phyloP scores from a whole-genome alignment of 2,113 vertebrate genomes.

The Scomber japonicus region DNA sequence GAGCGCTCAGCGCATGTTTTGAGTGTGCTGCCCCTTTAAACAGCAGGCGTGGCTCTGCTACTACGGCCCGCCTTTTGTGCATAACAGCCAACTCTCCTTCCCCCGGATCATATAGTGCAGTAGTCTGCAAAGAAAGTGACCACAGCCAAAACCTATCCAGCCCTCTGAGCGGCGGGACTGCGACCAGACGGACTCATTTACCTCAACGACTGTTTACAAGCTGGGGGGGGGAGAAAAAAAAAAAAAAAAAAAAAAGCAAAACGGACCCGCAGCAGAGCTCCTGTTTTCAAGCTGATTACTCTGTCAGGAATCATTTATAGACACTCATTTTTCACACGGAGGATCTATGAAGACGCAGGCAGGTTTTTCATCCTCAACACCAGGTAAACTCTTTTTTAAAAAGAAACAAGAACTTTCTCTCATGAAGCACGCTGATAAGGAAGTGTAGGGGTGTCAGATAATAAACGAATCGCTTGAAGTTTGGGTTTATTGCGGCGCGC shows the following conservation, averaged over 20 bases:
- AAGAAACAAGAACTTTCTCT: neutral
- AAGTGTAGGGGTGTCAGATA: neutral
- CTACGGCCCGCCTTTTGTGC: conserved; percentile 78
- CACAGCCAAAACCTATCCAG: conserved; percentile 47
- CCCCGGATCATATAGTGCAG: conserved; percentile 74
- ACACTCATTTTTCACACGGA: conserved; percentile 36
- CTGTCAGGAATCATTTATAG: conserved; percentile 4
- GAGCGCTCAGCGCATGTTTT: conserved; percentile 3
- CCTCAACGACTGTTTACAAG: conserved; percentile 11
- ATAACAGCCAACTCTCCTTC: conserved; percentile 62
- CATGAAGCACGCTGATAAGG: too few relatives aligned
- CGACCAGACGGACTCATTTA: conserved; percentile 36
- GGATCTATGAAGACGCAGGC: conserved; percentile 73
- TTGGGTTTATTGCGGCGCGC: neutral
- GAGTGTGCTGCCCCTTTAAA: conserved; percentile 80
- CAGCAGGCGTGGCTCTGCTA: conserved; percentile 73
- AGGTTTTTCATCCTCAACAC: conserved; percentile 41
- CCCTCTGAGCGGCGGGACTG: conserved; percentile 17
- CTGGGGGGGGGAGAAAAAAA: neutral
- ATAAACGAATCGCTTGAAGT: neutral
- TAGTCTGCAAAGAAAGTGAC: conserved; percentile 70
- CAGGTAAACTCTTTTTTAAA: conserved; percentile 53
- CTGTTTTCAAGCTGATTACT: neutral
- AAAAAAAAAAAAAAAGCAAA: neutral
- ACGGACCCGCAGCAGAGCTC: neutral